Evolutionary conservation across 1,140 invertebrate genomes (phyloP).

Genomic region (Drosophila kepulauana): DNA sequence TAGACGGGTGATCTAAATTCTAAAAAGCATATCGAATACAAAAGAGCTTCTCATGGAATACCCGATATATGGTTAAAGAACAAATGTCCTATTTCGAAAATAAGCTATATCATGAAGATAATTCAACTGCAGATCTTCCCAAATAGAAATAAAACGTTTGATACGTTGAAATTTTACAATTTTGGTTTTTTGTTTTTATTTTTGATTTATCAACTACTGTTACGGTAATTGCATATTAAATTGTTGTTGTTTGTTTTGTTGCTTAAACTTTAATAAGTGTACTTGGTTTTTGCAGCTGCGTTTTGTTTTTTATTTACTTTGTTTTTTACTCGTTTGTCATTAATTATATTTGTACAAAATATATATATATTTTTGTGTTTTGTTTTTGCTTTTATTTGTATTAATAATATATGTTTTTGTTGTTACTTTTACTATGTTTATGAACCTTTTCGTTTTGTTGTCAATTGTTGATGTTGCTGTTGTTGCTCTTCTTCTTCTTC

Average conservation of each 20-base stretch:
- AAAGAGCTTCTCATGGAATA: no score
- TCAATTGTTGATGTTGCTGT: conserved; percentile 39
- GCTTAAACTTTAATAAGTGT: conserved; percentile 81
- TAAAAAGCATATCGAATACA: no score
- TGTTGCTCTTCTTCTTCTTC: conserved; percentile 33
- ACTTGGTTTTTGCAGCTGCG: conserved; percentile 78
- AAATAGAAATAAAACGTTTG: not conserved
- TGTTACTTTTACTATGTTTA: conserved; percentile 63
- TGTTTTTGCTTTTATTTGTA: conserved; percentile 37
- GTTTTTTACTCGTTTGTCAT: conserved; percentile 38
- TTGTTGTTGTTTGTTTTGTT: conserved; percentile 70
- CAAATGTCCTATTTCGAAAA: not conserved
- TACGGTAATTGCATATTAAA: conserved; percentile 81
- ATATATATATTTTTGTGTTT: conserved; percentile 48
- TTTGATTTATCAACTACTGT: conserved; percentile 84
- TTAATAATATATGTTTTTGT: conserved; percentile 42
- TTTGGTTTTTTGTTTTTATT: conserved; percentile 68
- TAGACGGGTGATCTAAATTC: no score
- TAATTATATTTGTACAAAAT: conserved; percentile 83
- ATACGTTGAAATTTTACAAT: conserved; percentile 65
- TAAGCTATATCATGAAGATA: not conserved
- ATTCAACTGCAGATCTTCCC: not conserved
- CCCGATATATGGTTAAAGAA: no score
- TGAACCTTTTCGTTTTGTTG: conserved; percentile 61
- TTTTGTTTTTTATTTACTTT: conserved; percentile 32